Evolutionary conservation across 2,888 invertebrate species (phyloP).

Genomic region (Pterobdella sp.): DNA sequence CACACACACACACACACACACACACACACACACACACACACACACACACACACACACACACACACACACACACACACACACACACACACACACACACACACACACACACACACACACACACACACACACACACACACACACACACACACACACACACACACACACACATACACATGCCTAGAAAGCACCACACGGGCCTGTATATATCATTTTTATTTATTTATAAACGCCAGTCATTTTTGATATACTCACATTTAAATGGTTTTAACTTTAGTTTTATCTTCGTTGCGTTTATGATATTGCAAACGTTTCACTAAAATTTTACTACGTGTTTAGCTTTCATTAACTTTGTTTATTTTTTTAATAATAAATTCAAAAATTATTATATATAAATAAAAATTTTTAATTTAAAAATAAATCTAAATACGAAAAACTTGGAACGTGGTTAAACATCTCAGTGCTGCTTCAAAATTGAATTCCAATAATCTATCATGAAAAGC

Average conservation of each 20-base stretch:
- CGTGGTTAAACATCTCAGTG: too few species aligned
- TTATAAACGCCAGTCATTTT: not conserved
- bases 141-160: conserved; percentile 17
- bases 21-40: conserved; percentile 14
- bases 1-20: conserved; percentile 16
- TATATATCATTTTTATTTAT: conserved; percentile 2
- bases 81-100: conserved; percentile 20
- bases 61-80: not conserved
- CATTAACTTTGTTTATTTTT: too few species aligned
- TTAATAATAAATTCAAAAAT: too few species aligned
- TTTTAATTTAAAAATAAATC: too few species aligned
- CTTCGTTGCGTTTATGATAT: too few species aligned
- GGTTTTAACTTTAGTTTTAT: too few species aligned
- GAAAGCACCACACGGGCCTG: not conserved
- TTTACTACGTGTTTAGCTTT: too few species aligned
- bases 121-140: conserved; percentile 18
- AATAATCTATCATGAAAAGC: too few species aligned
- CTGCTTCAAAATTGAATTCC: too few species aligned
- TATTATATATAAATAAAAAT: too few species aligned
- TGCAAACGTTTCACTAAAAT: too few species aligned
- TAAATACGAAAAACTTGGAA: too few species aligned
- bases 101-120: conserved; percentile 20
- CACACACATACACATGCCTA: not conserved
- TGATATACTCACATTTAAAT: not conserved
- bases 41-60: conserved; percentile 15